These are phyloP conservation scores for Idaea dimidiata DNA, from an alignment of 2,888 invertebrate genomes.

Conservation along the genomic window DNA sequence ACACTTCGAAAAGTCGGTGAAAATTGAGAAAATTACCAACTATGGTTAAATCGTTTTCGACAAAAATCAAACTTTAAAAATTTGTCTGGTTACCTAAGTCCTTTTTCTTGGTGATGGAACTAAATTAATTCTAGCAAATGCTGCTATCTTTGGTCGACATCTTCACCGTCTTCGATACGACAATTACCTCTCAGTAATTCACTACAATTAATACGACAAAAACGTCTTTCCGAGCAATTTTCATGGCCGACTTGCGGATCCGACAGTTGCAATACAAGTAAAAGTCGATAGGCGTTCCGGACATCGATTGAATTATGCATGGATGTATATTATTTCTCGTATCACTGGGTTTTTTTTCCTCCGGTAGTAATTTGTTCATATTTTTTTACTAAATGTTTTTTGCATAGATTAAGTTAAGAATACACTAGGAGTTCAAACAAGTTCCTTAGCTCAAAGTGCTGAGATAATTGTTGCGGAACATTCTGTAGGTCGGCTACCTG, in stretches of 20 bases:
- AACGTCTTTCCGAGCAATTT: slow-evolving; percentile 24
- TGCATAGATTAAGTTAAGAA: slow-evolving; percentile 30
- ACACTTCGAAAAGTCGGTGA: too few species aligned
- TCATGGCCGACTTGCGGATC: slow-evolving; percentile 19
- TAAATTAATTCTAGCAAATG: not conserved
- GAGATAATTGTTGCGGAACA: too few species aligned
- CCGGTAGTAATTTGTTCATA: slow-evolving; percentile 29
- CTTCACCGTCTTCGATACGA: slow-evolving; percentile 7
- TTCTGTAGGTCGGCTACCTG: too few species aligned
- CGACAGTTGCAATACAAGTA: slow-evolving; percentile 43
- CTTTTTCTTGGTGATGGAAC: not conserved
- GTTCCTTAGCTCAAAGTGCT: too few species aligned
- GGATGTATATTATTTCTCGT: slow-evolving; percentile 58
- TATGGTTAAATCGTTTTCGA: too few species aligned
- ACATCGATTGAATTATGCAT: slow-evolving; percentile 63
- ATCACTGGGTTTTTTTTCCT: slow-evolving; percentile 46
- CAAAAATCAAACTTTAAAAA: too few species aligned
- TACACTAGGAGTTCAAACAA: too few species aligned
- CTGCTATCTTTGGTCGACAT: not conserved
- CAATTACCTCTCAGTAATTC: slow-evolving; percentile 20
- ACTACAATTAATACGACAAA: slow-evolving; percentile 18
- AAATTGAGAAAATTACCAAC: too few species aligned
- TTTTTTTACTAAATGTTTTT: slow-evolving; percentile 27
- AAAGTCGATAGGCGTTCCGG: slow-evolving; percentile 53
- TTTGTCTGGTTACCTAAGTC: too few species aligned